These are phyloP conservation scores for Mobula hypostoma DNA, from an alignment of 2,113 vertebrate genomes.

Conservation along the genomic window DNA sequence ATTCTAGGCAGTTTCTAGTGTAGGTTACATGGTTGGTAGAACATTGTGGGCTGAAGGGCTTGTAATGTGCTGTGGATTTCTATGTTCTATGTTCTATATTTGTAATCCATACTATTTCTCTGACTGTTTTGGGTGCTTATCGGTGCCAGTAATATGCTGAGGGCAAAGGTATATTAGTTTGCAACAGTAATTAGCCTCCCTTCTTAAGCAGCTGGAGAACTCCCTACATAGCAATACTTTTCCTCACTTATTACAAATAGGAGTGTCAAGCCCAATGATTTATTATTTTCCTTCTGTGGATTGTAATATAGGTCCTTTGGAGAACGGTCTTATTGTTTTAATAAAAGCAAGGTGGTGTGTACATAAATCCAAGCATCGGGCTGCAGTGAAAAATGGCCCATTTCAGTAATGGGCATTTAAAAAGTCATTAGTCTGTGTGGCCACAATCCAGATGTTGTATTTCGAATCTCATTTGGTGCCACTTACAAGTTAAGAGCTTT, in stretches of 20 bases:
- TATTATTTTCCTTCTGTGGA: conserved; percentile 22
- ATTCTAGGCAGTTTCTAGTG: too few species aligned
- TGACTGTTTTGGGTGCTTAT: not conserved
- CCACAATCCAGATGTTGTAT: not conserved
- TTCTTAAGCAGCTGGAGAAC: too few species aligned
- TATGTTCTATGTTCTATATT: too few species aligned
- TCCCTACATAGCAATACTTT: not conserved
- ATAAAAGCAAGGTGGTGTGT: conserved; percentile 9
- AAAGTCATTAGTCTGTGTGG: not conserved
- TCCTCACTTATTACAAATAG: not conserved
- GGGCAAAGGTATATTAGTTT: not conserved
- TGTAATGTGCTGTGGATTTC: too few species aligned
- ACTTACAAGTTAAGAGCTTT: not conserved
- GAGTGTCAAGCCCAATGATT: not conserved
- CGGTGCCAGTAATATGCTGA: not conserved
- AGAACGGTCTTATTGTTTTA: conserved; percentile 24
- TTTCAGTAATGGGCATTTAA: not conserved
- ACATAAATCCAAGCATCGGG: conserved; percentile 16
- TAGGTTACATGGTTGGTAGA: too few species aligned
- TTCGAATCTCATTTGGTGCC: not conserved
- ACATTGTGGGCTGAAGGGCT: too few species aligned
- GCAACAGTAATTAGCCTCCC: not conserved
- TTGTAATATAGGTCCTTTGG: conserved; percentile 3
- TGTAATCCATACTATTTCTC: not conserved
- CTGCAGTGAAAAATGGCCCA: not conserved